These are phyloP conservation scores for Globodera rostochiensis DNA, from an alignment of 1,140 invertebrate species.

Conservation along the genomic window DNA sequence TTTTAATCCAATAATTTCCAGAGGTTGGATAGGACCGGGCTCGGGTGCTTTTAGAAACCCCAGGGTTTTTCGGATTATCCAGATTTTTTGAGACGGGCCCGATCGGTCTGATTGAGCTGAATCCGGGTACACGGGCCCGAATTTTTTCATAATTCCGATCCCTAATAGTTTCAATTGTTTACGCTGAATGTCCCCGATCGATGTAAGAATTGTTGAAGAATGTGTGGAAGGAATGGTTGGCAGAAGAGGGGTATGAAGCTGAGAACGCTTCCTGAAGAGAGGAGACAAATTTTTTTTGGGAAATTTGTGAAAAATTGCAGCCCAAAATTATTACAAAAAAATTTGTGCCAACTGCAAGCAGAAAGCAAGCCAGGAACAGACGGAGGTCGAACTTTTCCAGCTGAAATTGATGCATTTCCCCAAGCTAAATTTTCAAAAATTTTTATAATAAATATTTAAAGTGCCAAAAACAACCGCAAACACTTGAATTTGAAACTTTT, in stretches of 20 bases:
- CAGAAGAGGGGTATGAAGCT: not conserved
- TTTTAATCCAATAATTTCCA: no score
- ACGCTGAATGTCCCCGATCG: constrained; percentile 8
- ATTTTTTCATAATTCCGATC: no score
- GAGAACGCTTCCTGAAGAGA: not conserved
- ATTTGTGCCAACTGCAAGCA: constrained; percentile 5
- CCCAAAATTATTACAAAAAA: not conserved
- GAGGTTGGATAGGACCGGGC: no score
- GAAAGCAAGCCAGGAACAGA: not conserved
- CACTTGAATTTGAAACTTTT: no score
- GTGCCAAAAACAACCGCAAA: not conserved
- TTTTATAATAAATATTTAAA: not conserved
- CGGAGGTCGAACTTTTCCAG: not conserved
- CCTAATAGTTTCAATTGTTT: not conserved
- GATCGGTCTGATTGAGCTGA: no score
- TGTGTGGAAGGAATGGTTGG: constrained; percentile 1
- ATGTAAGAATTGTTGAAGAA: constrained; percentile 20
- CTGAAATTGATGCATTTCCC: not conserved
- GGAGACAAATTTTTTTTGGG: not conserved
- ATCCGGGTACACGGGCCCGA: no score
- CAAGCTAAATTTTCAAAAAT: not conserved
- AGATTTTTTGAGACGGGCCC: no score
- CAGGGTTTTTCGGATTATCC: no score
- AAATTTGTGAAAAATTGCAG: not conserved
- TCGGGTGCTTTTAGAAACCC: no score